Percentiles rank a stretch among this genome's conserved stretches.
phyloP scores from a whole-genome alignment of 35 echinoderm and acorn worm genomes.

The Ophiothrix spiculata region DNA sequence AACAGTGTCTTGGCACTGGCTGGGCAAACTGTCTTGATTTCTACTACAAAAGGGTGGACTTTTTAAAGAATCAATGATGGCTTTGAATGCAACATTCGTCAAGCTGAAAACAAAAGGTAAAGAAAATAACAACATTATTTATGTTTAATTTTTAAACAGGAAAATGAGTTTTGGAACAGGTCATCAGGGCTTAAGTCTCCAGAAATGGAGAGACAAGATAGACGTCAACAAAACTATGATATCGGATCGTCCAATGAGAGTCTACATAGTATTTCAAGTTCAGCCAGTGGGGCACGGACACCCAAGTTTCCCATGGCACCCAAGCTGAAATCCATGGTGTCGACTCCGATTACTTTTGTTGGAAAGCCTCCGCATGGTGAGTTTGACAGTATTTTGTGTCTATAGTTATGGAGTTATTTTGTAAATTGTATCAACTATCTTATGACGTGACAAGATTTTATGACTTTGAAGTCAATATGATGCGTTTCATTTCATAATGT shows the following conservation, averaged over 20 bases:
- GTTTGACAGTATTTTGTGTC: not conserved
- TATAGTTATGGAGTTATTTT: no score
- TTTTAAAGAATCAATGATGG: not conserved
- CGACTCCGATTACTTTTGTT: slow-evolving; percentile 60
- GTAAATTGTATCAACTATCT: no score
- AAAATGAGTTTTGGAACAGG: slow-evolving; percentile 82
- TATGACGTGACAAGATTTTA: no score
- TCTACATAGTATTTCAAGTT: slow-evolving; percentile 21
- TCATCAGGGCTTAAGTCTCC: slow-evolving; percentile 63
- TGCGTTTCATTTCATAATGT: no score
- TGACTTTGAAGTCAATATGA: no score
- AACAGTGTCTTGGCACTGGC: not conserved
- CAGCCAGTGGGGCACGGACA: slow-evolving; percentile 41
- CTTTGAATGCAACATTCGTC: not conserved
- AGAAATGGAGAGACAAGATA: slow-evolving; percentile 11
- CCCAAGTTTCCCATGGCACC: slow-evolving; percentile 93
- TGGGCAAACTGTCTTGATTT: not conserved
- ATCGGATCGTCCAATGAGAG: slow-evolving; percentile 64
- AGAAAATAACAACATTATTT: not conserved
- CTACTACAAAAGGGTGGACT: not conserved
- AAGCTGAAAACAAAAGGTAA: not conserved
- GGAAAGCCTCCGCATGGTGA: slow-evolving; percentile 76
- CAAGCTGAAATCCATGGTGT: slow-evolving; percentile 67
- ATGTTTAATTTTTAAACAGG: slow-evolving; percentile 28
- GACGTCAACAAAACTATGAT: slow-evolving; percentile 34